Evolutionary conservation across 1,140 invertebrate species (phyloP), one percentile per base, ranked within the genome.

Genomic region (Oryctes rhinoceros): DNA sequence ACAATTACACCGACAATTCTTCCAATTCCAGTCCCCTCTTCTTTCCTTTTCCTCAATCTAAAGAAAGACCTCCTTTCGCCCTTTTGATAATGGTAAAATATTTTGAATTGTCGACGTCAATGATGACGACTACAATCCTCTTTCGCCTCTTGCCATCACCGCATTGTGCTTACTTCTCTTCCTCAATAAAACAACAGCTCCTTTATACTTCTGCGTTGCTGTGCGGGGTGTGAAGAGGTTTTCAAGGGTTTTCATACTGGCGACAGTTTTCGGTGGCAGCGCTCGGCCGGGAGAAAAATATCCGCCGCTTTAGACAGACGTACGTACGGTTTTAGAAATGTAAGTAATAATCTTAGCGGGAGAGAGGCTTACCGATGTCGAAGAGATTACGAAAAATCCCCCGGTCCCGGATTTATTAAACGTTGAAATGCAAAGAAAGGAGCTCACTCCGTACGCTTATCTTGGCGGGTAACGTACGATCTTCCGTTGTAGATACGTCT

Each of bases 311-410:
- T 59, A 59, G 53, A 6, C 53, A 18, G 15, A 59, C 53, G 53
- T 59, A 59, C 53, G 53, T 59, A 59, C 53, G 18, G 53, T 59
- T 59, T 59, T 59, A 59, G 53, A 59, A 59, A 59, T 59, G 15
- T 59, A 59, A 59, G 53, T 59, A 59, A 59, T 59, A 59, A 59
- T 59, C 53, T 18, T 71, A 37, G 65, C 65, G 65, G 65, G 65
- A 15, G 20, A 71, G 65, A 35, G 35, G 18, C 65, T 71, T 71
- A 71, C 65, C 65, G 65, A 18, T 71, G 65, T 71, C 65, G 65
- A 71, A 71, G 65, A 71, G 65, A 71, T 71, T 71, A 71, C 20
- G 13, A 9, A 13, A 37, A 71, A 71, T 37, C 65, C 20, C 24
- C 65, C 9, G 24, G 7, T 37, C 35, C 24, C 65, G 65, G 65